Conservation (phyloP, 2,888 invertebrate species). For the Metellina segmentata region DNA sequence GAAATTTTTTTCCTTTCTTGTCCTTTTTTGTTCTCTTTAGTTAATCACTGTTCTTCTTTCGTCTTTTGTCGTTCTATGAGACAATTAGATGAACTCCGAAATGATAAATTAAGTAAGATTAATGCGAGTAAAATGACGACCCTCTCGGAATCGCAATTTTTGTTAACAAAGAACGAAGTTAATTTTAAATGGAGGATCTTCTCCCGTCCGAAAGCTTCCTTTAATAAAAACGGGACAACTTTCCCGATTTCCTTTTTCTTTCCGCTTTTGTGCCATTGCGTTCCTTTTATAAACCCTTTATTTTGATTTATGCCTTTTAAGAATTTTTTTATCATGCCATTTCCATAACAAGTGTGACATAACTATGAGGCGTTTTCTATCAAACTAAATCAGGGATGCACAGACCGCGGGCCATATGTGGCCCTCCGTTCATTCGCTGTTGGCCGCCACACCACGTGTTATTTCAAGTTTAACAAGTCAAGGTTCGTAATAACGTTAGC, state of each 20-base stretch:
- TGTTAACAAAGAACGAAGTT: conserved; percentile 12
- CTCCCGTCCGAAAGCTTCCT: not conserved
- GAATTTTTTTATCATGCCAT: not conserved
- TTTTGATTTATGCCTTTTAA: not conserved
- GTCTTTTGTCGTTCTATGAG: conserved; percentile 45
- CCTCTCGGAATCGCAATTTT: conserved; percentile 31
- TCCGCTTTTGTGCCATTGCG: not conserved
- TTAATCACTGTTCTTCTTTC: conserved; percentile 51
- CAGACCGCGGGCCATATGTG: too few species aligned
- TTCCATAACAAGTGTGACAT: not conserved
- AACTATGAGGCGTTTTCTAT: not conserved
- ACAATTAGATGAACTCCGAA: conserved; percentile 53
- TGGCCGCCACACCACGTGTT: too few species aligned
- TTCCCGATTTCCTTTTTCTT: not conserved
- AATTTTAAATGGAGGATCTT: not conserved
- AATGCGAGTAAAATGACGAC: conserved; percentile 55
- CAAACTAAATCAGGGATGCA: too few species aligned
- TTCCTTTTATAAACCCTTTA: not conserved
- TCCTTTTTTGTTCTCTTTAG: conserved; percentile 20
- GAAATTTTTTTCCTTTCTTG: conserved; percentile 23
- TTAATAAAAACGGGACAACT: not conserved
- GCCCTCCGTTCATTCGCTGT: too few species aligned
- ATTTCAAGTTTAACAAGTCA: too few species aligned
- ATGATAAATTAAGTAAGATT: conserved; percentile 71
- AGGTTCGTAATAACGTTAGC: too few species aligned